Percentiles rank a stretch among this genome's conserved stretches.
Conservation (phyloP, 2,113 vertebrate species). For the Percopsis transmontana region DNA sequence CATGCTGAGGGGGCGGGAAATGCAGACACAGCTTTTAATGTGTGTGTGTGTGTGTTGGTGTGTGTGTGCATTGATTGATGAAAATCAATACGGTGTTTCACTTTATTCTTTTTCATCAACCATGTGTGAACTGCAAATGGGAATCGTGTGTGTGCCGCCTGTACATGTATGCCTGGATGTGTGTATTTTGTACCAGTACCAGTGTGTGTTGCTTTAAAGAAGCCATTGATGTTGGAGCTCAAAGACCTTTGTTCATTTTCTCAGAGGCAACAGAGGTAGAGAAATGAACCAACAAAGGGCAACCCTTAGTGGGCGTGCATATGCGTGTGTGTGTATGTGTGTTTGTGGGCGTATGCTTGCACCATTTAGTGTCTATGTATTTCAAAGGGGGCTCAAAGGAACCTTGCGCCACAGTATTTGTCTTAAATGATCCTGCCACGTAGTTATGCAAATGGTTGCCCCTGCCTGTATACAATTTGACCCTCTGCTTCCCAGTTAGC, state of each 20-base stretch:
- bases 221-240: too few relatives aligned
- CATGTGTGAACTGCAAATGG: background rate
- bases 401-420: constrained; percentile 28
- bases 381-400: constrained; percentile 5
- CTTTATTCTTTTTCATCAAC: background rate
- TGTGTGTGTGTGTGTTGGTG: background rate
- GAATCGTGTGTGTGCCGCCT: background rate
- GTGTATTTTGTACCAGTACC: background rate
- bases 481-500: constrained; percentile 27
- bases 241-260: too few relatives aligned
- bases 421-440: constrained; percentile 24
- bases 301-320: background rate
- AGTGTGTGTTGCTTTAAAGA: background rate
- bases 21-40: background rate
- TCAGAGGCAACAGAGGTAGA: too few relatives aligned
- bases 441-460: constrained; percentile 50
- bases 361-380: background rate
- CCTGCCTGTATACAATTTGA: constrained; percentile 49
- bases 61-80: background rate
- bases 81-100: background rate
- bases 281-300: background rate
- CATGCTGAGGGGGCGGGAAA: background rate
- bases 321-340: background rate
- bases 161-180: background rate
- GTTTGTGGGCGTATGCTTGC: background rate